These are phyloP conservation scores for Fulmarus glacialis DNA, from an alignment of 2,113 vertebrate genomes.

Conservation along the genomic window DNA sequence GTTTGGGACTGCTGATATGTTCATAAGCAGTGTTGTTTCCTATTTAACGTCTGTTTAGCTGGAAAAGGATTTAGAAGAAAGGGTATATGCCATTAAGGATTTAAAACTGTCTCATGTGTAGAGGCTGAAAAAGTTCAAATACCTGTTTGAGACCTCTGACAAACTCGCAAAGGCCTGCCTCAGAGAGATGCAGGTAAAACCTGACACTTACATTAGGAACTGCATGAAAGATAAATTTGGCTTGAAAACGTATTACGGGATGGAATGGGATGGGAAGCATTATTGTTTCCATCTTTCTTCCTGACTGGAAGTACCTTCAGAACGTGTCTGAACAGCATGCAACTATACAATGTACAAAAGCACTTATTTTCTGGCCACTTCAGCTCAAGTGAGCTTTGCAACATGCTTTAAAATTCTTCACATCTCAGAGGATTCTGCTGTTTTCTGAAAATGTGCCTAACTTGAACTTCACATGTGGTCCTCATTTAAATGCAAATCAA, in stretches of 20 bases:
- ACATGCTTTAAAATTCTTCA: background rate
- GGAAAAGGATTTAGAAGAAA: background rate
- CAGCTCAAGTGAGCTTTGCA: background rate
- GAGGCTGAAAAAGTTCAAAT: background rate
- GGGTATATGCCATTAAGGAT: background rate
- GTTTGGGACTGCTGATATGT: background rate
- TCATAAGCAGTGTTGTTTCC: background rate
- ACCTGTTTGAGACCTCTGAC: background rate
- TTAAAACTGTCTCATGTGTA: background rate
- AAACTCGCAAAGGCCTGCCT: background rate
- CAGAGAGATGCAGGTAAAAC: background rate
- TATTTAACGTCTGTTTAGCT: background rate
- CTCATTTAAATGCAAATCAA: constrained; percentile 51
- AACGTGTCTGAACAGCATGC: background rate
- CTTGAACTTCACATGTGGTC: constrained; percentile 35
- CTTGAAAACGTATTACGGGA: background rate
- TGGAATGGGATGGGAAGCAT: background rate
- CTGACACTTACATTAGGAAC: background rate
- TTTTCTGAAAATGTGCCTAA: constrained; percentile 27
- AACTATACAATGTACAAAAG: background rate
- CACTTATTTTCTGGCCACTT: background rate
- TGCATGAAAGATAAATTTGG: background rate
- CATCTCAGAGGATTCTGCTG: background rate
- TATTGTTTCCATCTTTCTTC: background rate
- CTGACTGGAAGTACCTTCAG: background rate